A percentile compares a stretch with the other conserved stretches of the same genome.
Conservation (phyloP, 1,140 invertebrate genomes). For the Micrasema longulum region DNA sequence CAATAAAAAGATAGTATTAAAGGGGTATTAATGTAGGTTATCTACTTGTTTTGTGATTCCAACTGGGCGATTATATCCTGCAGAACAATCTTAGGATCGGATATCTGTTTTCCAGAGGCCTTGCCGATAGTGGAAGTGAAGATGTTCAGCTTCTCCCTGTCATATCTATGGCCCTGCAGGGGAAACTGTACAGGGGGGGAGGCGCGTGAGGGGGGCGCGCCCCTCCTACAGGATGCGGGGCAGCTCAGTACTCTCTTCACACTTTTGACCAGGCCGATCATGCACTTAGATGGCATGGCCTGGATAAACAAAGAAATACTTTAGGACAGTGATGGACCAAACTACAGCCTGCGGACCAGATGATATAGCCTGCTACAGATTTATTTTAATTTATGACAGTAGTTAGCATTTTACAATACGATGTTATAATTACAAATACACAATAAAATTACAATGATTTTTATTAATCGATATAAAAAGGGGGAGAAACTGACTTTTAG, state of each 20-base stretch:
- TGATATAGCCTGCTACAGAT: too few species aligned
- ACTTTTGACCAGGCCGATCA: constrained; percentile 45
- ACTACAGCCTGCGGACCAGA: too few species aligned
- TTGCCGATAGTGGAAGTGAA: constrained; percentile 67
- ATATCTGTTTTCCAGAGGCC: constrained; percentile 60
- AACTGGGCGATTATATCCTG: constrained; percentile 73
- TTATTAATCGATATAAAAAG: too few species aligned
- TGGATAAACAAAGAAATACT: constrained; percentile 41
- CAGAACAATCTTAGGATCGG: constrained; percentile 65
- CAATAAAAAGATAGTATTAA: too few species aligned
- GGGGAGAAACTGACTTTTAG: too few species aligned
- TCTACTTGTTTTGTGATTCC: constrained; percentile 69
- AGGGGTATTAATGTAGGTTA: too few species aligned
- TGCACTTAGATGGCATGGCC: constrained; percentile 47
- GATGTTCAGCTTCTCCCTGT: constrained; percentile 58
- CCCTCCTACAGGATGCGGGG: constrained; percentile 36
- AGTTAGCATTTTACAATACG: too few species aligned
- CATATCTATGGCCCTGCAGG: constrained; percentile 15
- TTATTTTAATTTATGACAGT: too few species aligned
- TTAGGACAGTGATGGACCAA: too few species aligned
- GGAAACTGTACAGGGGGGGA: constrained; percentile 36
- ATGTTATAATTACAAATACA: too few species aligned
- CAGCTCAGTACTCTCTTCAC: constrained; percentile 47
- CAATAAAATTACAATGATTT: too few species aligned
- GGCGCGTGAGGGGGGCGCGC: not conserved